phyloP scores from a whole-genome alignment of 2,113 vertebrate species.

The Indri indri region DNA sequence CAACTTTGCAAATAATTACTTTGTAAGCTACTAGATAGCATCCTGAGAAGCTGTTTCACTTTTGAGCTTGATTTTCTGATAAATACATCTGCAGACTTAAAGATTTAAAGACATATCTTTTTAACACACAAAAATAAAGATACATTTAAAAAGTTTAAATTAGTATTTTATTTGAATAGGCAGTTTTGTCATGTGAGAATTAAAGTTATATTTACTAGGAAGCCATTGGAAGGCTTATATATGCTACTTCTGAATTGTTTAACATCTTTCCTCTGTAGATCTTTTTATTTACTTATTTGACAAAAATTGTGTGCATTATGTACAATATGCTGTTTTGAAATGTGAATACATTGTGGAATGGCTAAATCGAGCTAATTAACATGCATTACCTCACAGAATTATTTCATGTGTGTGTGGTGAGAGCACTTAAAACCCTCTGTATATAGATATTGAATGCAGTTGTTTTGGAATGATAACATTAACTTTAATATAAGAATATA shows the following conservation, averaged over 20 bases:
- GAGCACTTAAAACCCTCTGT: not conserved
- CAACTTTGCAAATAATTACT: not conserved
- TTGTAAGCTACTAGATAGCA: not conserved
- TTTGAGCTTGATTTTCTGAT: slow-evolving; percentile 12
- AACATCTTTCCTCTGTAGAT: not conserved
- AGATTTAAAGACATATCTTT: not conserved
- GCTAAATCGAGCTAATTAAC: not conserved
- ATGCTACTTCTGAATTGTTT: not conserved
- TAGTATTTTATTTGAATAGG: not conserved
- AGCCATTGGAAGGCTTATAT: not conserved
- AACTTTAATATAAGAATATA: too few species aligned
- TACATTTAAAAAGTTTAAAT: not conserved
- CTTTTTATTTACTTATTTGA: not conserved
- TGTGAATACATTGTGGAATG: not conserved
- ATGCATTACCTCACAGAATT: not conserved
- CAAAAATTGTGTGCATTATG: not conserved
- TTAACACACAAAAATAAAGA: not conserved
- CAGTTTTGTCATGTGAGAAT: not conserved
- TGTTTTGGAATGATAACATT: not conserved
- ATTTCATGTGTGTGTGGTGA: not conserved
- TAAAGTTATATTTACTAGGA: not conserved
- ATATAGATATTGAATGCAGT: not conserved
- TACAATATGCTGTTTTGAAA: not conserved
- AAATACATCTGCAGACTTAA: not conserved
- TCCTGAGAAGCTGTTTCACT: not conserved